Evolutionary conservation across 2,888 invertebrate species (phyloP).

Genomic region (Hirtodrosophila histrioides): DNA sequence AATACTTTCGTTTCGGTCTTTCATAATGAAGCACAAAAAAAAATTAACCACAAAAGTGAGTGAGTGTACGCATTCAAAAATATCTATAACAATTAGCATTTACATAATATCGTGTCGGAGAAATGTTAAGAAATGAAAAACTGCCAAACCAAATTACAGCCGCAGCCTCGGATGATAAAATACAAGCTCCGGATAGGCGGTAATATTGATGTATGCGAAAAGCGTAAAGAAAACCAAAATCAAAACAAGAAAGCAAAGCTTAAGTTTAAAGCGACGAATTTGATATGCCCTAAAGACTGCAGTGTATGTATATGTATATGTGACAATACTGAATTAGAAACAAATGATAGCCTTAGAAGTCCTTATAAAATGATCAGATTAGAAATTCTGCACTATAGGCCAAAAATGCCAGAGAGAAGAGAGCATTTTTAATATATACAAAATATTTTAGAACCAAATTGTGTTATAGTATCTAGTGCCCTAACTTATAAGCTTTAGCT

Average conservation of each 20-base stretch:
- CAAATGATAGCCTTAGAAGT: not conserved
- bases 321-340: no score
- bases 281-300: constrained; percentile 17
- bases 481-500: no score
- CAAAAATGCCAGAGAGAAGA: no score
- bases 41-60: constrained; percentile 13
- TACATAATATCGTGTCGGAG: constrained; percentile 44
- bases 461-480: no score
- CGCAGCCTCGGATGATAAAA: constrained; percentile 25
- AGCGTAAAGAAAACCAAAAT: constrained; percentile 24
- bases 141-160: constrained; percentile 20
- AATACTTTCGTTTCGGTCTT: constrained; percentile 37
- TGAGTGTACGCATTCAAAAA: constrained; percentile 40
- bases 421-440: no score
- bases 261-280: not conserved
- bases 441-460: no score
- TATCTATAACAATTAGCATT: constrained; percentile 43
- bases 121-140: constrained; percentile 24
- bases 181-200: constrained; percentile 7
- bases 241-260: constrained; percentile 18
- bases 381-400: no score
- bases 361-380: no score
- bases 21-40: constrained; percentile 24
- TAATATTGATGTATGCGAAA: constrained; percentile 17
- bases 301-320: no score